Base-by-base conservation (phyloP, 37 sponge, comb jelly and placozoan genomes). In the Oopsacas minuta region DNA sequence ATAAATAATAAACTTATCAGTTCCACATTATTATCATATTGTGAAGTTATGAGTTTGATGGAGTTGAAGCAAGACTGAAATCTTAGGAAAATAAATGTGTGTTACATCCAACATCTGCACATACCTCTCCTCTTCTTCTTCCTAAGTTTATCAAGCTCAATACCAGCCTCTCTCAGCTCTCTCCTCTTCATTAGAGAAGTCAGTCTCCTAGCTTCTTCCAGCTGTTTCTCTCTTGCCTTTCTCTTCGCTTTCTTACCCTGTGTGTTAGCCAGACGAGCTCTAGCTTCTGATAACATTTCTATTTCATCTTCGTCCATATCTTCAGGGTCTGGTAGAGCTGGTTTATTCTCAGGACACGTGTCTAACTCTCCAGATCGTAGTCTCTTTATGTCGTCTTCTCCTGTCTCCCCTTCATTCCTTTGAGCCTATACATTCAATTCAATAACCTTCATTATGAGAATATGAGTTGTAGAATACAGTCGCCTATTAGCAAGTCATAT, bases 281-380 rank as follows among this genome's bases (percentile, higher is more conserved):
- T 84, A 0, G 99, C 99, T 86, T 97, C 99, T 22, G 99, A 92
- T 38, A 97, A 84, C 99, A 97, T 97, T 83, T 97, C 99, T 82
- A 92, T 95, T 86, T 97, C 99, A 69, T 97, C 99, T 83, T 97
- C 99, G 81, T 97, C 99, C 99, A 97, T 97, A 85, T 97, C 99
- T 23, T 92, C 93, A 23, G 99, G 99, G 53, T 97, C 99, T 36
- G 99, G 99, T 34, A 96, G 83, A 20, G 95, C 99, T 36, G 99
- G 95, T 53, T 95, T 95, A 23, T 90, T 92, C 90, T 97, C 98
- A 20, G 98, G 98, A 38, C 86, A 88, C 0, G 95, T 94, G 61
- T 95, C 95, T n/a, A 97, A 91, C 86, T 97, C 99, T 23, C 99
- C 95, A 17, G 99, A 94, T 0, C 99, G 52, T 28, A 97, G 89